phyloP scores from a whole-genome alignment of 2,113 vertebrate species.

The Ctenodactylus gundi region DNA sequence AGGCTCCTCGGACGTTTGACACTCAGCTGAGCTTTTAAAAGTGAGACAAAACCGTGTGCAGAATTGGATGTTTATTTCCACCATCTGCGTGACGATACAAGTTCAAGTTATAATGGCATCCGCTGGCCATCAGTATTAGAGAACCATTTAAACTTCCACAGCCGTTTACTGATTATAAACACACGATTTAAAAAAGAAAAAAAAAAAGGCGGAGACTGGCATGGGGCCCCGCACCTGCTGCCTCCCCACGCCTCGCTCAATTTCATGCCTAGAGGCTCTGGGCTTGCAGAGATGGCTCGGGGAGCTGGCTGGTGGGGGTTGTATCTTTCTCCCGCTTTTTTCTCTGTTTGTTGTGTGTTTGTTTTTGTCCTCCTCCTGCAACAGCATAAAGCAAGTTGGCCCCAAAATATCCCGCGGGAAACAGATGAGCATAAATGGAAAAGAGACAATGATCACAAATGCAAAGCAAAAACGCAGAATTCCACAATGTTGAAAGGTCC shows the following conservation, averaged over 20 bases:
- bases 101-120: slow-evolving; percentile 69
- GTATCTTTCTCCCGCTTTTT: neutral
- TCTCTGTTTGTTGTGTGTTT: neutral
- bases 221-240: slow-evolving; percentile 77
- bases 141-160: slow-evolving; percentile 63
- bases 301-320: neutral
- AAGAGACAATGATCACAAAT: slow-evolving; percentile 66
- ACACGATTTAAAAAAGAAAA: slow-evolving; percentile 39
- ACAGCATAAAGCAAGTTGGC: slow-evolving; percentile 48
- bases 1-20: slow-evolving; percentile 5
- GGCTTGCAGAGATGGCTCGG: slow-evolving; percentile 43
- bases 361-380: neutral
- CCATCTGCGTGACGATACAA: slow-evolving; percentile 74
- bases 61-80: slow-evolving; percentile 76
- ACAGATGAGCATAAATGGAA: slow-evolving; percentile 52
- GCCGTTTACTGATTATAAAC: slow-evolving; percentile 74
- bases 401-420: slow-evolving; percentile 35
- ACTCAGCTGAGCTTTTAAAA: slow-evolving; percentile 56
- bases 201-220: slow-evolving; percentile 37
- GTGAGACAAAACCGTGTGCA: slow-evolving; percentile 68
- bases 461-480: slow-evolving; percentile 20
- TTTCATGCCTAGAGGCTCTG: slow-evolving; percentile 62
- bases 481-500: slow-evolving; percentile 29
- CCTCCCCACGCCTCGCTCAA: slow-evolving; percentile 44
- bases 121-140: slow-evolving; percentile 75